phyloP scores from a whole-genome alignment of 2,113 vertebrate genomes.

The Perca fluviatilis region DNA sequence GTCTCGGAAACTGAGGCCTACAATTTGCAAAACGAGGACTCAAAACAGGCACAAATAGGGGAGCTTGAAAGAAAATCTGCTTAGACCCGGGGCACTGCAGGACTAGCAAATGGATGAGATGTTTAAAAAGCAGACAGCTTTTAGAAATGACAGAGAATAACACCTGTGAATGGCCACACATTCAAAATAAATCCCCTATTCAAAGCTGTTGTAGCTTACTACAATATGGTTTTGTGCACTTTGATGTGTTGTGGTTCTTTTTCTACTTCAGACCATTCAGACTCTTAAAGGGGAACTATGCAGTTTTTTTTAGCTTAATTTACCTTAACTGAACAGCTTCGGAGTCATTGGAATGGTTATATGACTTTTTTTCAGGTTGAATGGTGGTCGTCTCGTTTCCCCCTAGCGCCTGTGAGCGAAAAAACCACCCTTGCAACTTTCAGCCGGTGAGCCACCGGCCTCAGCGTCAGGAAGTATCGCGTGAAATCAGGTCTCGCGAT shows the following conservation, averaged over 20 bases:
- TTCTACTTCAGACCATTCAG: background rate
- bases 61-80: constrained; percentile 39
- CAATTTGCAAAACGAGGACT: background rate
- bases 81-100: constrained; percentile 17
- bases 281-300: background rate
- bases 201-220: background rate
- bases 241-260: no score
- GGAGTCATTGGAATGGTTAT: no score
- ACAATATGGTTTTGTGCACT: constrained; percentile 11
- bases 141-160: constrained; percentile 46
- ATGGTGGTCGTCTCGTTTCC: no score
- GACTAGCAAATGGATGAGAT: constrained; percentile 25
- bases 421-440: no score
- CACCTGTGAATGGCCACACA: constrained; percentile 38
- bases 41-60: background rate
- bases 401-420: no score
- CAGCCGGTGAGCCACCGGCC: no score
- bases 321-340: no score
- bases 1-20: background rate
- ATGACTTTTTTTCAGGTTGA: no score
- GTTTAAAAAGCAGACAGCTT: constrained; percentile 32
- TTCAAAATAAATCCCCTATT: constrained; percentile 42
- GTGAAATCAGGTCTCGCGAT: no score
- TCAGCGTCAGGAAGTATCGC: no score
- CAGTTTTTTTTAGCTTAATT: no score